Base-by-base conservation (phyloP, 2,797 vertebrate genomes). In the Syndactyla subalaris region DNA sequence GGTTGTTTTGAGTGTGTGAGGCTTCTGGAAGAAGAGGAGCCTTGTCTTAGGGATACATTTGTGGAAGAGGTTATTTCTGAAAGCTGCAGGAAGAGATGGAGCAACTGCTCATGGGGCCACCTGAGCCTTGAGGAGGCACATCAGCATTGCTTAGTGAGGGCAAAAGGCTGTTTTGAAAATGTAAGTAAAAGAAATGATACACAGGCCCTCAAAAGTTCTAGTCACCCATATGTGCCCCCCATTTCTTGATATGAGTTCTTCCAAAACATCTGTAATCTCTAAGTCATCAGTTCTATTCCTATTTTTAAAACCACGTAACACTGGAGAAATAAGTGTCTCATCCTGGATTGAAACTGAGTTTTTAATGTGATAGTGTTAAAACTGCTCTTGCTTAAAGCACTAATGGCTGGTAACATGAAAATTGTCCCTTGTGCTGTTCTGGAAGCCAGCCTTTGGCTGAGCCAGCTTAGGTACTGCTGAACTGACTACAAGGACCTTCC, bases 381-480 rank as follows among this genome's bases (percentile, higher is more conserved):
- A 82, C 23, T 81, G 48, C 1, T 12, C 61, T 84, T 84, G 76
- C 39, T 70, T 75, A 30, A 10, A 65, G 34, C 27, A 46, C 38
- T 85, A 66, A 34, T 52, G 49, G 70, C 66, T 88, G 68, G 54
- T 86, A 73, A 94, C 62, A 68, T 62, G 65, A 83, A 6, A 85
- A 85, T 65, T 34, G 22, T 62, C 72, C 76, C 12, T 48, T 88
- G 54, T 61, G 46, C 75, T 66, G 26, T 75, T 89, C 55, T 89
- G 73, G 68, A 84, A 76, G 70, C 39, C 75, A 89, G 51, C 46
- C 58, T 62, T 66, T 78, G 79, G 62, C 89, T 81, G 62, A 88
- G 43, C 36, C 36, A 88, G 43, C 78, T 55, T 26, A 91, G 87
- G 94, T 92, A 65, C 75, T 88, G 88, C 81, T 80, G 74, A 85